Percentiles rank a stretch among this genome's conserved stretches.
phyloP scores from a whole-genome alignment of 2,113 vertebrate species.

The Caretta caretta region DNA sequence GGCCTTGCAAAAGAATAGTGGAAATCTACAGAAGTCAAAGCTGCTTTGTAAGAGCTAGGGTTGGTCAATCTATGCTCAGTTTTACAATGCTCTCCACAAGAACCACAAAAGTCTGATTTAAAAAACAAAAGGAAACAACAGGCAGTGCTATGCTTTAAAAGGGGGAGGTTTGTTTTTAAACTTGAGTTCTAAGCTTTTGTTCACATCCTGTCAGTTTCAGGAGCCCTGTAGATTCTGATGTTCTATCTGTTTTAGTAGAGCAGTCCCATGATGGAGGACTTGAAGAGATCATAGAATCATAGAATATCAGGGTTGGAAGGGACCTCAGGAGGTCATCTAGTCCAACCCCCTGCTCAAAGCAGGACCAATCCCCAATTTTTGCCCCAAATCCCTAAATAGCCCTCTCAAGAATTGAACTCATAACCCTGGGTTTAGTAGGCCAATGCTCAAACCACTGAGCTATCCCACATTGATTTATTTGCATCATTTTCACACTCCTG shows the following conservation, averaged over 20 bases:
- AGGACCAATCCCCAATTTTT: no score
- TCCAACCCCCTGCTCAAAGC: no score
- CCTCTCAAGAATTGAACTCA: no score
- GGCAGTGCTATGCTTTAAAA: background rate
- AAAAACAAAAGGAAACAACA: background rate
- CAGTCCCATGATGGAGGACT: background rate
- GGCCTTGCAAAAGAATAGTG: background rate
- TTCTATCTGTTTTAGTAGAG: background rate
- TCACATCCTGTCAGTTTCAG: background rate
- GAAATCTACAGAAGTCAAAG: background rate
- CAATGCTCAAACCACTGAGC: no score
- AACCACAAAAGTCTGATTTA: rapidly evolving
- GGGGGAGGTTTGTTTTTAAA: background rate
- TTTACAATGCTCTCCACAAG: background rate
- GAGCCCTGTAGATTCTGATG: background rate
- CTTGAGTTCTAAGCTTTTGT: background rate
- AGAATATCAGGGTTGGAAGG: no score
- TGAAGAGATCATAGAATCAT: background rate
- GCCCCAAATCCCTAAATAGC: no score
- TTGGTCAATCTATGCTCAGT: background rate
- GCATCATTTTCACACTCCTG: background rate
- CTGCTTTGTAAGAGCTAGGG: background rate
- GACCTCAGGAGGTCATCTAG: no score
- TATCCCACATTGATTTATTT: background rate
- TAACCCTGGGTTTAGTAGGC: no score